Percentiles rank a stretch among this genome's conserved stretches.
Evolutionary conservation across 2,888 invertebrate species (phyloP).

Genomic region (Zygaena filipendulae): DNA sequence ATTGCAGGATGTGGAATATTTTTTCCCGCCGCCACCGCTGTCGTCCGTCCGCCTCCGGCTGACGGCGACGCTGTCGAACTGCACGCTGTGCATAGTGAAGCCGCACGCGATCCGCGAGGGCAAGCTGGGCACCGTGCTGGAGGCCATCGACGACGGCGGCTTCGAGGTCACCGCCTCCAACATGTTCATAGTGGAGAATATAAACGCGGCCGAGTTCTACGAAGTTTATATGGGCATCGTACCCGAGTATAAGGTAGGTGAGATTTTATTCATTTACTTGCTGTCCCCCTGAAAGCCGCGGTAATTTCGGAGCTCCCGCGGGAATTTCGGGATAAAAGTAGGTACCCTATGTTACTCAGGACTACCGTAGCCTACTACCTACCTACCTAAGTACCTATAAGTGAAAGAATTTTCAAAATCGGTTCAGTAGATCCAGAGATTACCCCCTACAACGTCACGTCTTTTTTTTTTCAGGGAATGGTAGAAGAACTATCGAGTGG

Average conservation of each 20-base stretch:
- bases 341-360: no score
- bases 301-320: no score
- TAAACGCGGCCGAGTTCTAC: constrained; percentile 90
- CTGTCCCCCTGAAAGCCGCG: no score
- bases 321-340: no score
- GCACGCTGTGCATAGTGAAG: constrained; percentile 87
- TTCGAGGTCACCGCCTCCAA: constrained; percentile 84
- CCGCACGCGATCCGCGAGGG: constrained; percentile 88
- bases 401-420: no score
- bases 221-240: constrained; percentile 93
- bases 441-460: no score
- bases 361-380: neutral
- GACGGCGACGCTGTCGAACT: constrained; percentile 71
- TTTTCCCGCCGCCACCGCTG: constrained; percentile 63
- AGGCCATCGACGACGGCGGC: constrained; percentile 78
- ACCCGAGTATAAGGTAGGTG: constrained; percentile 75
- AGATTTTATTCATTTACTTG: neutral
- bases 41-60: constrained; percentile 46
- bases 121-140: constrained; percentile 73
- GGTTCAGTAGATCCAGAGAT: no score
- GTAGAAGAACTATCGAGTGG: constrained; percentile 87
- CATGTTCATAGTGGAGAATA: constrained; percentile 81
- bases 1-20: constrained; percentile 70
- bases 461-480: constrained; percentile 73
- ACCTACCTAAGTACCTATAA: neutral